These are phyloP conservation scores for Symphodus melops DNA, from an alignment of 2,113 vertebrate species.

Conservation along the genomic window DNA sequence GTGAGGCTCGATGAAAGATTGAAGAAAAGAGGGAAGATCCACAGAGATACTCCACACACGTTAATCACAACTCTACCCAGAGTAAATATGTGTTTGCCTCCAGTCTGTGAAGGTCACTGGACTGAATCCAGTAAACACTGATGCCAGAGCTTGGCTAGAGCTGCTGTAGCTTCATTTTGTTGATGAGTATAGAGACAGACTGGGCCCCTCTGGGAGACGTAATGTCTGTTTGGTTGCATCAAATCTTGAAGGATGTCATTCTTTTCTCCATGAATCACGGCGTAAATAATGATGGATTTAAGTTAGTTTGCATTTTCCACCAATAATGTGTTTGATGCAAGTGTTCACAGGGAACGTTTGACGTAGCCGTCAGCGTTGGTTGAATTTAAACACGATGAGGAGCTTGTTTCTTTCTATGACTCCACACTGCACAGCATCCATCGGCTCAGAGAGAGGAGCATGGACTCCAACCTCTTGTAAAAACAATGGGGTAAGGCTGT, in stretches of 20 bases:
- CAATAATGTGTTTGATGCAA: background rate
- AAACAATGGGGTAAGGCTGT: slow-evolving; percentile 8
- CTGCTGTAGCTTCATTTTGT: slow-evolving; percentile 7
- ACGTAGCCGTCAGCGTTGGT: background rate
- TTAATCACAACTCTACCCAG: slow-evolving; percentile 24
- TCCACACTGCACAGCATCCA: background rate
- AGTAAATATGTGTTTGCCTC: slow-evolving; percentile 31
- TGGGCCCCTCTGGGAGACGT: background rate
- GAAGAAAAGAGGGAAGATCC: background rate
- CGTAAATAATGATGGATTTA: background rate
- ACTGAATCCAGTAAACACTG: slow-evolving; percentile 39
- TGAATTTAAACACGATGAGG: background rate
- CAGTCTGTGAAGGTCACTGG: slow-evolving; percentile 39
- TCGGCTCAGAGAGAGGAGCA: background rate
- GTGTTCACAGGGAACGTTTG: background rate
- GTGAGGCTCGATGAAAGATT: background rate
- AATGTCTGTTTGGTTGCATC: background rate
- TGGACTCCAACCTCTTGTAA: slow-evolving; percentile 11
- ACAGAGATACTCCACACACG: slow-evolving; percentile 14
- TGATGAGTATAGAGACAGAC: slow-evolving; percentile 10
- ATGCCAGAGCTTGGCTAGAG: slow-evolving; percentile 17
- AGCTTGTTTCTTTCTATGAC: background rate
- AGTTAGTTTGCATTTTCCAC: background rate
- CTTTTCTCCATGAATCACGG: background rate
- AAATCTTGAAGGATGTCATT: background rate